A percentile compares a stretch with the other conserved stretches of the same genome.
These are phyloP conservation scores for Panthera uncia DNA, from an alignment of 2,113 vertebrate species.

Conservation along the genomic window DNA sequence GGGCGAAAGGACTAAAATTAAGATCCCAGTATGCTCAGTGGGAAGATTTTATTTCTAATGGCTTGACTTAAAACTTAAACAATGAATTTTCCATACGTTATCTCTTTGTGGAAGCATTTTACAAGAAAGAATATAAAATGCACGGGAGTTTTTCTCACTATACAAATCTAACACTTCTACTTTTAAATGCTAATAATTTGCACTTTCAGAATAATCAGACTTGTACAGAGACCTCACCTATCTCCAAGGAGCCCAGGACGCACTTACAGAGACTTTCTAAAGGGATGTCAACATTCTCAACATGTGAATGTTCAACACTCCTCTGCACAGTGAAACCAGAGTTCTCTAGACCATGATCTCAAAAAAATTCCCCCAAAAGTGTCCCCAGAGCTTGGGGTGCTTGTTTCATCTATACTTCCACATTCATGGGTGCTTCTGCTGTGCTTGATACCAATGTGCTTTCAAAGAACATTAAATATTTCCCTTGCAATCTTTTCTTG, in stretches of 20 bases:
- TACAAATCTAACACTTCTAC: neutral
- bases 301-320: neutral
- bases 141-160: neutral
- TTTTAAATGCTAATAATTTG: neutral
- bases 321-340: neutral
- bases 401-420: neutral
- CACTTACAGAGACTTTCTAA: neutral
- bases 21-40: neutral
- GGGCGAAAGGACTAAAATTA: neutral
- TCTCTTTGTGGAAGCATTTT: neutral
- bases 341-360: neutral
- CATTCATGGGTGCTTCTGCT: neutral
- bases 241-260: neutral
- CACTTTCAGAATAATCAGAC: neutral
- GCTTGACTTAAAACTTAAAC: constrained; percentile 7
- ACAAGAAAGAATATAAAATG: neutral
- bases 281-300: neutral
- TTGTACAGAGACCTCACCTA: neutral
- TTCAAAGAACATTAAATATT: neutral
- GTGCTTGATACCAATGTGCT: neutral
- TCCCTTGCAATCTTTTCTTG: neutral
- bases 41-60: constrained; percentile 16
- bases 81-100: neutral
- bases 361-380: neutral
- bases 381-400: neutral